A percentile compares a stretch with the other conserved stretches of the same genome.
Conservation (phyloP, 2,797 vertebrate genomes). For the Lagorchestes hirsutus region DNA sequence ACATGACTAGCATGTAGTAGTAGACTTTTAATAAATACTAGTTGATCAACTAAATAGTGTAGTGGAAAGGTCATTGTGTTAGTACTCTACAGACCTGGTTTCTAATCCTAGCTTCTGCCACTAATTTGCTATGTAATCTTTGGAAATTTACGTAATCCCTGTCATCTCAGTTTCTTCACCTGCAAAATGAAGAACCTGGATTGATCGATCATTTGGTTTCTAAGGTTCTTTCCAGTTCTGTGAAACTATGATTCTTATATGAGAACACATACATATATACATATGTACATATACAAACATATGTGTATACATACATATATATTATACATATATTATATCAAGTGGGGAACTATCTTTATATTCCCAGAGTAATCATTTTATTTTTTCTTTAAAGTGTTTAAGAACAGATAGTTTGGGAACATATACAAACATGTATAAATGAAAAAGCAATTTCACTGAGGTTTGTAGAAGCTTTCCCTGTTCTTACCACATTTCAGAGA, state of each 20-base stretch:
- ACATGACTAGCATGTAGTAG: no score
- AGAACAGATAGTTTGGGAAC: constrained; percentile 56
- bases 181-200: neutral
- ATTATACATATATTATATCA: neutral
- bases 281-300: neutral
- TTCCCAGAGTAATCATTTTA: neutral
- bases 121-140: neutral
- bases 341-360: neutral
- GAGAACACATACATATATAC: neutral
- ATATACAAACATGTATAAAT: constrained; percentile 40
- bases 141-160: neutral
- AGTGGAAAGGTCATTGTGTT: neutral
- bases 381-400: constrained; percentile 48
- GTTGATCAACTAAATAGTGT: neutral
- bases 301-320: no score
- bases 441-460: constrained; percentile 59
- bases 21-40: neutral
- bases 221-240: neutral
- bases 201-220: neutral
- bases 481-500: constrained; percentile 60
- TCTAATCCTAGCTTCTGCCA: neutral
- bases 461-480: constrained; percentile 54
- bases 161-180: neutral
- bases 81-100: neutral
- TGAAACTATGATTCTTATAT: neutral